Evolutionary conservation across 1,140 invertebrate genomes (phyloP), one percentile per base, ranked within the genome.

Genomic region (Metaphire vulgaris): DNA sequence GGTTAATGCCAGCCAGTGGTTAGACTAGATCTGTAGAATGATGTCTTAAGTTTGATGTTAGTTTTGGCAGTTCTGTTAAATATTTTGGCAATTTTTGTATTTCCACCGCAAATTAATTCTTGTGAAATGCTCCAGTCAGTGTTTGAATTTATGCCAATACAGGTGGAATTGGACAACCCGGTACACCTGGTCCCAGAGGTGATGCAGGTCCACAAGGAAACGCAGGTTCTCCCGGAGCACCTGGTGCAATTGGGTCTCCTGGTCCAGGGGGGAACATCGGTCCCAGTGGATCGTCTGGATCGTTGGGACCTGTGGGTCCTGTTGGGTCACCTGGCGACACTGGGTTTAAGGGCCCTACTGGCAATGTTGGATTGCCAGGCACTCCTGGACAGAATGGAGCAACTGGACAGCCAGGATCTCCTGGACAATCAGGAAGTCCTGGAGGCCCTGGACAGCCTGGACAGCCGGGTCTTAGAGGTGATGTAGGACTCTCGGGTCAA

Each of bases 191-290:
- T 32, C 21, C n/a, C 16, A 28, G 64, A 69, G 76, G 76, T 69
- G 32, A 69, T 33, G 32, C 72, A 70, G 72, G 67, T 67, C 28
- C 33, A 77, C 72, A 30, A 30, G 71, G 41, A 71, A 28, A 33
- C 30, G 32, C 71, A 73, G 76, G 76, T 1, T 26, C 33, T 26
- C 65, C 66, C 15, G 76, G 76, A 32, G 21, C 26, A 14, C 65
- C 64, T 26, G 76, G 76, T 69, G 33, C 34, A 21, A 16, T 29
- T 30, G 78, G 78, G 28, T 56, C 65, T 33, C 41, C 72, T 31
- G 80, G 80, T 0, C 86, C 90, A 0, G 88, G 90, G 1, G 91
- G 91, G 33, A 88, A 90, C 26, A 88, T 90, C 83, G 92, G 91
- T 29, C 85, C 87, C 68, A 85, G 90, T 68, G 92, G 91, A 12